Evolutionary conservation across 2,888 invertebrate genomes (phyloP).

Genomic region (Trachelus stipa): DNA sequence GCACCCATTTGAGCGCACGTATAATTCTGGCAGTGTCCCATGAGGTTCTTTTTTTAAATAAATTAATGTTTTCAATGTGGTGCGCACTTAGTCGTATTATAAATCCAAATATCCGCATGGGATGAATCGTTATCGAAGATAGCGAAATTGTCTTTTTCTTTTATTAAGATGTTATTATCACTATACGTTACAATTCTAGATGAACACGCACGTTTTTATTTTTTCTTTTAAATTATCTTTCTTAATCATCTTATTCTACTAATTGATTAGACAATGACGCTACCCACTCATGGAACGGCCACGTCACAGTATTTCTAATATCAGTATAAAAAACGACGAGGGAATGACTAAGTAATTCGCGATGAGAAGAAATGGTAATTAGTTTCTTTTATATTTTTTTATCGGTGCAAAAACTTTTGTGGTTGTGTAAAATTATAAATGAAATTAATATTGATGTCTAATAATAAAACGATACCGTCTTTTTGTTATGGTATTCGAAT

Average conservation of each 20-base stretch:
- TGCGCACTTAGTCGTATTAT: not conserved
- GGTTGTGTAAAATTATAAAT: not conserved
- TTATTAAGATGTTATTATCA: not conserved
- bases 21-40: not conserved
- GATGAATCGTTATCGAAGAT: not conserved
- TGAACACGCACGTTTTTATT: slow-evolving; percentile 49
- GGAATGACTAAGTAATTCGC: not conserved
- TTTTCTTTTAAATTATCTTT: slow-evolving; percentile 25
- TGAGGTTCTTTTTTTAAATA: not conserved
- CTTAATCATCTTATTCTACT: slow-evolving; percentile 27
- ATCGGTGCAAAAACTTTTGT: not conserved
- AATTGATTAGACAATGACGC: slow-evolving; percentile 40
- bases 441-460: not conserved
- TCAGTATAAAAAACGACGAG: slow-evolving; percentile 1
- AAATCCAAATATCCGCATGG: not conserved
- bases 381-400: not conserved
- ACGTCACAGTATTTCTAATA: slow-evolving; percentile 13
- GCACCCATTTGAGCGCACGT: not conserved
- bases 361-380: not conserved
- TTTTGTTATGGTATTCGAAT: not conserved
- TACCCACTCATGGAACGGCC: not conserved
- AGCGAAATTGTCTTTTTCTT: not conserved
- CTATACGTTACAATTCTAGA: slow-evolving; percentile 49
- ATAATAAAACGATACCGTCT: not conserved
- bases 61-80: not conserved